These are phyloP conservation scores for Lepidothrix coronata DNA, from an alignment of 2,113 vertebrate species.

Conservation along the genomic window DNA sequence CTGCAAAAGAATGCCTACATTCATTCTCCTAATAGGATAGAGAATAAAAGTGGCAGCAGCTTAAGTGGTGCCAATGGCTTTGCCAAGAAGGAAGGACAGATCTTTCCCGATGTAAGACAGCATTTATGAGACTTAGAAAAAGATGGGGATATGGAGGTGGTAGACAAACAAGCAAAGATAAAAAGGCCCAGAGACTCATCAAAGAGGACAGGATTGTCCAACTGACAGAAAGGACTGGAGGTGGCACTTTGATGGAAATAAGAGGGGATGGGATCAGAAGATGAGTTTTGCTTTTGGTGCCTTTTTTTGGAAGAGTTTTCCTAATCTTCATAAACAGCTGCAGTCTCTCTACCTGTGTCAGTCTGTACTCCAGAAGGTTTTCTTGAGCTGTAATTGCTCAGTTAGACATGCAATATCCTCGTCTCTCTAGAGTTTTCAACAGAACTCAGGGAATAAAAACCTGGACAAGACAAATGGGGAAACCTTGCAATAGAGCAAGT, in stretches of 20 bases:
- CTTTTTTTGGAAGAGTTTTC: background rate
- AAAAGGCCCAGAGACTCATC: background rate
- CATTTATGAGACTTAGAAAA: background rate
- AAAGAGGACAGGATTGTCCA: background rate
- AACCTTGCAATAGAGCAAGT: background rate
- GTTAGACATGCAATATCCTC: background rate
- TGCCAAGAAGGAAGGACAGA: background rate
- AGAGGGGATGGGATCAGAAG: background rate
- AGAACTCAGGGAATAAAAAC: background rate
- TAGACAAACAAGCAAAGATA: background rate
- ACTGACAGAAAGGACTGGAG: background rate
- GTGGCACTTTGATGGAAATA: background rate
- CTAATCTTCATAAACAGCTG: background rate
- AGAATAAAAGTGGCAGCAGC: background rate
- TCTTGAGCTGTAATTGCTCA: background rate
- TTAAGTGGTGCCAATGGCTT: background rate
- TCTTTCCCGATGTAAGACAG: background rate
- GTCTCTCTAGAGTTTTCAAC: background rate
- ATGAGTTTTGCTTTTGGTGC: background rate
- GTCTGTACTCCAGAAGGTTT: background rate
- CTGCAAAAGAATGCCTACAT: background rate
- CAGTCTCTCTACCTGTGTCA: background rate
- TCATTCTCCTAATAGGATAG: rapidly evolving
- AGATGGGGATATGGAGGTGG: background rate
- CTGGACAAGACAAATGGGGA: background rate